Percentiles rank a stretch among this genome's conserved stretches.
Evolutionary conservation across 2,113 vertebrate genomes (phyloP).

Genomic region (Gobius niger): DNA sequence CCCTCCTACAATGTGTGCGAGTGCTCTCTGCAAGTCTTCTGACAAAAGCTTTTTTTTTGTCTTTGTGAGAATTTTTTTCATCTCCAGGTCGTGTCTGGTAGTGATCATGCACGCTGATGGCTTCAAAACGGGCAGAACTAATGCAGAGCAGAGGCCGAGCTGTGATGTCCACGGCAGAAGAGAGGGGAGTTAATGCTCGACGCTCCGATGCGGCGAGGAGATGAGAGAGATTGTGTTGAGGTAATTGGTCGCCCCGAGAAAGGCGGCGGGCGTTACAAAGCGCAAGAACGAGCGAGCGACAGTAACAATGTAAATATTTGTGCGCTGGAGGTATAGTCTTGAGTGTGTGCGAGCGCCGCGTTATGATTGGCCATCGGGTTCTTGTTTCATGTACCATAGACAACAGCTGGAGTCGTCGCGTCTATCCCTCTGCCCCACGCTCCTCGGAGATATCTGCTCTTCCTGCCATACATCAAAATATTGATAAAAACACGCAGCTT

Average conservation of each 20-base stretch:
- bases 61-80: conserved; percentile 19
- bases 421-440: conserved; percentile 19
- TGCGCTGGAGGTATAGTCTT: conserved; percentile 49
- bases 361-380: conserved; percentile 42
- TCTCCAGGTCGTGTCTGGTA: conserved; percentile 58
- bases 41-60: conserved; percentile 17
- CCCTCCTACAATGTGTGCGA: background rate
- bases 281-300: conserved; percentile 42
- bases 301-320: conserved; percentile 70
- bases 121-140: conserved; percentile 77
- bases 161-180: conserved; percentile 45
- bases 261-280: conserved; percentile 54
- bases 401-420: conserved; percentile 15
- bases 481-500: conserved; percentile 23
- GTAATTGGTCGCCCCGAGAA: conserved; percentile 55
- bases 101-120: conserved; percentile 71
- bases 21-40: conserved; percentile 6
- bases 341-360: conserved; percentile 35
- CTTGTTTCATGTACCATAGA: conserved; percentile 11
- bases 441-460: conserved; percentile 23
- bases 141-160: conserved; percentile 65
- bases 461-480: conserved; percentile 42
- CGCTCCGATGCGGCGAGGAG: conserved; percentile 16
- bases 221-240: conserved; percentile 53
- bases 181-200: conserved; percentile 47